Evolutionary conservation across 2,113 vertebrate genomes (phyloP).

Genomic region (Seriola rivoliana): DNA sequence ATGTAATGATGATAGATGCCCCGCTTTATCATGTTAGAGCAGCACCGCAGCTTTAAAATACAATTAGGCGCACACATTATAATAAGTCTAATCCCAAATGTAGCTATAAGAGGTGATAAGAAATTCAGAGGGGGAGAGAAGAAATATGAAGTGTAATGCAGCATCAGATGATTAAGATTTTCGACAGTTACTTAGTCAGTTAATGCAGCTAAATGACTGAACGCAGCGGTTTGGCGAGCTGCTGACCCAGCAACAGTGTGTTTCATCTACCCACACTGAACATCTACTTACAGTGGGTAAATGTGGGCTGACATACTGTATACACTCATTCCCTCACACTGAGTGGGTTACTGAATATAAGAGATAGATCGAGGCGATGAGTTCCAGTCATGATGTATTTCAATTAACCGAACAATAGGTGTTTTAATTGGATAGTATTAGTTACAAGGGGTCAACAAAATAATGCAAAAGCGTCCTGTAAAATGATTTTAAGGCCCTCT

Average conservation of each 20-base stretch:
- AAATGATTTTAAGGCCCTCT: background rate
- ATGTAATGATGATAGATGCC: conserved; percentile 9
- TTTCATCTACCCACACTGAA: conserved; percentile 59
- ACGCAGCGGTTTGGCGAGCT: conserved; percentile 50
- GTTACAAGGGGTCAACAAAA: background rate
- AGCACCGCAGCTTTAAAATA: conserved; percentile 14
- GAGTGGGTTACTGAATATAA: background rate
- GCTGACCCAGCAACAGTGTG: conserved; percentile 68
- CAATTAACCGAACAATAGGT: conserved; percentile 16
- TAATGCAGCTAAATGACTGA: conserved; percentile 57
- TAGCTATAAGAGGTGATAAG: conserved; percentile 17
- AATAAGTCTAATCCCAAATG: conserved; percentile 13
- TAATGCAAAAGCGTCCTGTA: background rate
- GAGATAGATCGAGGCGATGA: background rate
- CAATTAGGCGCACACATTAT: conserved; percentile 6
- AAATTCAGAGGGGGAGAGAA: conserved; percentile 29
- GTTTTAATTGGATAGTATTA: background rate
- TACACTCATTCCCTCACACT: conserved; percentile 40
- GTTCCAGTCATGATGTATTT: conserved; percentile 26
- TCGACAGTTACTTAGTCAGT: conserved; percentile 36
- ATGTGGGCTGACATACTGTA: conserved; percentile 34
- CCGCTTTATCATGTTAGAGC: conserved; percentile 9
- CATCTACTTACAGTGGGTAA: conserved; percentile 49
- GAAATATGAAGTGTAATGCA: conserved; percentile 32
- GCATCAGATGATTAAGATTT: conserved; percentile 51